Conservation (phyloP, 2,113 vertebrate species). For the Pterocles orientalis region DNA sequence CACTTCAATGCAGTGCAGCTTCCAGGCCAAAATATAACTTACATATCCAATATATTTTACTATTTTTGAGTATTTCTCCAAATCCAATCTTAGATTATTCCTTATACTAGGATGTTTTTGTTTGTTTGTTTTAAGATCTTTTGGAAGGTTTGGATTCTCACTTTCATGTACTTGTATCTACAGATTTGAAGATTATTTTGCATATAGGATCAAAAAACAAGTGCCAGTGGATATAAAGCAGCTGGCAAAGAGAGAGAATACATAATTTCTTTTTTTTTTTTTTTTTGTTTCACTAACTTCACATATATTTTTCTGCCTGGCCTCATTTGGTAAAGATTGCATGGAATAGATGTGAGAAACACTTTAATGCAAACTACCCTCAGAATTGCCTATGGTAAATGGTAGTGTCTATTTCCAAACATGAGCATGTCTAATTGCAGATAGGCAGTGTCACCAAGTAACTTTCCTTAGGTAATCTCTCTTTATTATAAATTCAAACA, state of each 20-base stretch:
- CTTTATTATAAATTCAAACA: conserved; percentile 13
- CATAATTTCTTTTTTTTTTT: not conserved
- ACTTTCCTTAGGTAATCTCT: conserved; percentile 46
- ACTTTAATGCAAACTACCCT: conserved; percentile 8
- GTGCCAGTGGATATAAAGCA: not conserved
- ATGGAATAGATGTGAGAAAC: not conserved
- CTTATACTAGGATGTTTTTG: not conserved
- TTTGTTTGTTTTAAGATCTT: not conserved
- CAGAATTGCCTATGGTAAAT: conserved; percentile 18
- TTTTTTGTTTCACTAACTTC: not conserved
- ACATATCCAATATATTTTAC: not conserved
- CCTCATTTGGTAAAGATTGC: not conserved
- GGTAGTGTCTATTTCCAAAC: conserved; percentile 35
- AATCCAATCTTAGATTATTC: not conserved
- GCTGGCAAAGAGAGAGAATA: not conserved
- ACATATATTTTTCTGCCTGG: not conserved
- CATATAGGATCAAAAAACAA: not conserved
- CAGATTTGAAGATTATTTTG: not conserved
- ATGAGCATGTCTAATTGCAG: conserved; percentile 39
- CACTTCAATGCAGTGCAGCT: not conserved
- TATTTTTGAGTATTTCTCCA: not conserved
- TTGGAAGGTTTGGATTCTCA: not conserved
- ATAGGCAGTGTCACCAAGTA: not conserved
- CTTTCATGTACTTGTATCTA: not conserved
- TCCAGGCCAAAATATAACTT: not conserved